A percentile compares a stretch with the other conserved stretches of the same genome.
Evolutionary conservation across 2,113 vertebrate genomes (phyloP).

Genomic region (Psephotus haematonotus): DNA sequence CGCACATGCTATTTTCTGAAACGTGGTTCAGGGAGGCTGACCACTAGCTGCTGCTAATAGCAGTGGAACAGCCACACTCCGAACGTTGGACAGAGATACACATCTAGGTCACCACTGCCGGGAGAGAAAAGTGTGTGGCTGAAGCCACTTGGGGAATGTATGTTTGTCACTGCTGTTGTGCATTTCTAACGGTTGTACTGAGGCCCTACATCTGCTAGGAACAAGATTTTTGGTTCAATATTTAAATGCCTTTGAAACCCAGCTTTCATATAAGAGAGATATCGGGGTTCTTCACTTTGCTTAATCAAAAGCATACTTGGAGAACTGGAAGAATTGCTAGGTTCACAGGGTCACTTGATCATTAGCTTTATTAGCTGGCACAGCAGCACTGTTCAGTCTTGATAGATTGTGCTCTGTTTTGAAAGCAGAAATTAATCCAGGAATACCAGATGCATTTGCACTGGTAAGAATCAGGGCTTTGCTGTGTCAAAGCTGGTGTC

Average conservation of each 20-base stretch:
- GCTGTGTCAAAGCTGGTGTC: not conserved
- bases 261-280: not conserved
- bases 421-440: not conserved
- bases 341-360: not conserved
- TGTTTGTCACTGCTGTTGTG: not conserved
- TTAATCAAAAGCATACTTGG: not conserved
- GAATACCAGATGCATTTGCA: not conserved
- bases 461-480: not conserved
- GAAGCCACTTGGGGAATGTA: not conserved
- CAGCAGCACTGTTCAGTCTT: not conserved
- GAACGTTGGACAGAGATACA: constrained; percentile 49
- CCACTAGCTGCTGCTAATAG: constrained; percentile 42
- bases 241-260: not conserved
- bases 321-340: not conserved
- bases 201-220: not conserved
- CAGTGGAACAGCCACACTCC: not conserved
- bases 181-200: not conserved
- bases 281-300: not conserved
- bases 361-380: not conserved
- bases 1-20: not conserved
- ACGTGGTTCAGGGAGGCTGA: not conserved
- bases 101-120: not conserved
- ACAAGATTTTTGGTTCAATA: not conserved
- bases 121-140: not conserved
- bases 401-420: not conserved